Evolutionary conservation across 2,888 invertebrate genomes (phyloP), one percentile per base, ranked within the genome.

Genomic region (Himalopsyche kuldschensis): DNA sequence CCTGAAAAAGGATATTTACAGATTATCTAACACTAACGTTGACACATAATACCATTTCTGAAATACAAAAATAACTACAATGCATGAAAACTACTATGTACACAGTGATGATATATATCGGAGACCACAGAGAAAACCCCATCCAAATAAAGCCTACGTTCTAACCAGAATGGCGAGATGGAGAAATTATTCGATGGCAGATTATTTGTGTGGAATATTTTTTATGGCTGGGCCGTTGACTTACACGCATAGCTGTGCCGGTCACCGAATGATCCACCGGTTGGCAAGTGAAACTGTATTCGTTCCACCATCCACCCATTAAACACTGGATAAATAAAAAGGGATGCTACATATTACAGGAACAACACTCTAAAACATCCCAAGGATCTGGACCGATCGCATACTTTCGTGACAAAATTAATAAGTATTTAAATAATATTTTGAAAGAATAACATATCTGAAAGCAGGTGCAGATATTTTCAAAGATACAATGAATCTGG

Each of bases 231-330:
- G 69, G 69, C 69, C 27, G 30, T 69, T 24, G 88, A 93, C 96
- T 96, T 95, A 97, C 97, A 94, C 96, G 94, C 89, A 94, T 92
- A 87, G 97, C 96, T 89, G 94, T 93, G 86, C 95, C 94, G 90
- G 94, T 95, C 91, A 95, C 93, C 88, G 95, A 93, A 93, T 96
- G 95, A 93, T 97, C 97, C 90, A 97, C 97, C 85, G 97, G 97
- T 92, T 97, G 96, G 93, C 97, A 97, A 89, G 94, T 94, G 89
- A 95, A 94, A 91, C 95, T 96, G 94, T 97, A 97, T 89, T 96
- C 94, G 89, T 94, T 94, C 94, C 96, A 95, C 97, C 97, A 97
- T 90, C 97, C 97, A 89, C 96, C 95, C 95, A 95, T 95, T 93
- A 96, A 93, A 91, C 95, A 94, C 96, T 96, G 93, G 90, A 87